Evolutionary conservation across 2,797 vertebrate species (phyloP).

Genomic region (Bovichtus diacanthus): DNA sequence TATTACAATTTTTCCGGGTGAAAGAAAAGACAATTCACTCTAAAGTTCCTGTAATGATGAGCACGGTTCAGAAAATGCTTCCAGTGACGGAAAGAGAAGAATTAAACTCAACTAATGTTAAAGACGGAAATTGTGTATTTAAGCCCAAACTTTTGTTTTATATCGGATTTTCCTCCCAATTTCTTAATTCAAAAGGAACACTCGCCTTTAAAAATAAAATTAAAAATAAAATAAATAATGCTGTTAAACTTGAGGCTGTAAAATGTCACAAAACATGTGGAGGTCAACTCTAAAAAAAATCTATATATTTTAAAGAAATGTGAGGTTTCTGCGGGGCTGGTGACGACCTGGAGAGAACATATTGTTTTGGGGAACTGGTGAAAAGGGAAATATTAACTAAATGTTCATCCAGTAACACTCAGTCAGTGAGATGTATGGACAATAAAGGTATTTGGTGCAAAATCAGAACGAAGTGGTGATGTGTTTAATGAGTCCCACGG

Average conservation of each 20-base stretch:
- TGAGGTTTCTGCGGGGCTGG: constrained; percentile 28
- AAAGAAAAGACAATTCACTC: not conserved
- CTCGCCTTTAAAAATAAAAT: not conserved
- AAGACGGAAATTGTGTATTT: too few species aligned
- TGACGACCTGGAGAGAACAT: not conserved
- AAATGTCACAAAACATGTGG: not conserved
- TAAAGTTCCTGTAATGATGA: too few species aligned
- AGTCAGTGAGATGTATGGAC: constrained; percentile 15
- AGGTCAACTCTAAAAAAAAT: not conserved
- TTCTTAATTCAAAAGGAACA: not conserved
- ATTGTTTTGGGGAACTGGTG: constrained; percentile 3
- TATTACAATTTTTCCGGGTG: not conserved
- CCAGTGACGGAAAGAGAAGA: not conserved
- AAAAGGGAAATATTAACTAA: constrained; percentile 38
- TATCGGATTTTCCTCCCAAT: not conserved
- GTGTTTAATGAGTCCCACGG: too few species aligned
- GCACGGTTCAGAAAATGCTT: not conserved
- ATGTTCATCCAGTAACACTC: constrained; percentile 8
- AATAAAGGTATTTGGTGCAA: constrained; percentile 60
- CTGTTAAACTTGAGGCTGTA: not conserved
- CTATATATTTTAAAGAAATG: accelerated
- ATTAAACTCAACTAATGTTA: not conserved
- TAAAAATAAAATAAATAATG: not conserved
- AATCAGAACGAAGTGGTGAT: too few species aligned
- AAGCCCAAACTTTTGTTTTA: too few species aligned